Base-by-base conservation (phyloP, 2,797 vertebrate species). In the Pipistrellus pygmaeus region DNA sequence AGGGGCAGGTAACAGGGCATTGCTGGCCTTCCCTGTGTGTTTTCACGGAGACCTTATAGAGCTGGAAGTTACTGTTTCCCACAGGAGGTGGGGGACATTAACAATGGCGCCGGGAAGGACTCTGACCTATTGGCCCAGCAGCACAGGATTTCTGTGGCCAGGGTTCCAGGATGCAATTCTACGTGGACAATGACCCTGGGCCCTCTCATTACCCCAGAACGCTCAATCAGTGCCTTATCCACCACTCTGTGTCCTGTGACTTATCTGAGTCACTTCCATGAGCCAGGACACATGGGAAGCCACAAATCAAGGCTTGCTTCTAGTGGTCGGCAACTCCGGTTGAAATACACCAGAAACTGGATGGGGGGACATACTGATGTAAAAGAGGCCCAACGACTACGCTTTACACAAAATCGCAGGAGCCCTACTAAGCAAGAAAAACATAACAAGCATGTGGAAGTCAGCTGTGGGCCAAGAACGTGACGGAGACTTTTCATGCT, bases 261-360 rank as follows among this genome's bases (percentile, higher is more conserved):
- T 69, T 62, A 64, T 32, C 35, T 93, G 93, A 95, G 76, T 91
- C 87, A 90, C 53, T 90, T 89, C 62, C 72, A 15, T 53, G 62
- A 92, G 35, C 64, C n/a, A 76, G 76, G 87, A 64, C 57, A 82
- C 60, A 51, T 5, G 11, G 23, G 57, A 95, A 95, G 53, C n/a
- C 81, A 90, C 82, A 95, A 72, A 92, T 69, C 38, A 32, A 75
- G 66, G 53, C 60, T 89, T 35, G n/a, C 27, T 83, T 13, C 27
- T 18, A 60, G 46, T 55, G 38, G 82, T 80, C 27, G 73, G 76
- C 41, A 92, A 38, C 41, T 69, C 48, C 14, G 62, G 83, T 48
- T 90, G 69, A 73, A 68, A 90, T 88, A 86, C 44, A 93, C 90
- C 90, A 96, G 85, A 96, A 41, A 53, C 68, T 44, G 30, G n/a